These are phyloP conservation scores for Gobio occitaniae DNA, from an alignment of 2,797 vertebrate genomes.

Conservation along the genomic window DNA sequence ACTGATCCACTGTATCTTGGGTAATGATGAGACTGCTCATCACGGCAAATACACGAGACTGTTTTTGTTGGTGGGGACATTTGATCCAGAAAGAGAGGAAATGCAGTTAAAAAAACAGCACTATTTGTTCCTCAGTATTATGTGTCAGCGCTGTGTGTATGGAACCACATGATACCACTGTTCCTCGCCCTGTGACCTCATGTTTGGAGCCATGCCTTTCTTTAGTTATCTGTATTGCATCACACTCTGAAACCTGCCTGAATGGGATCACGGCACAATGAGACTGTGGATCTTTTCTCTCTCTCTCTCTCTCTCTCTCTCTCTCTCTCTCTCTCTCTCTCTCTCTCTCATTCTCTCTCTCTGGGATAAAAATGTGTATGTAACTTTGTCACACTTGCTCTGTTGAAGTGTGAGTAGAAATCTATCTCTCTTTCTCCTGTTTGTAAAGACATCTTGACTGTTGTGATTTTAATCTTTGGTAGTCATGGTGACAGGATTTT, in stretches of 20 bases:
- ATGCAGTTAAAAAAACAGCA: conserved; percentile 58
- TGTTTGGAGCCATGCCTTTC: conserved; percentile 59
- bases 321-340: neutral
- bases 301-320: neutral
- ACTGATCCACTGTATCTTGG: conserved; percentile 28
- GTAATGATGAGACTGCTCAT: conserved; percentile 56
- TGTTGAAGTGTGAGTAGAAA: conserved; percentile 5
- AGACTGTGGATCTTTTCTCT: conserved; percentile 14
- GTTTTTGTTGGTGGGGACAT: conserved; percentile 60
- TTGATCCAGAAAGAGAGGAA: conserved; percentile 63
- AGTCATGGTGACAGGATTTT: neutral
- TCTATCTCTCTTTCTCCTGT: neutral
- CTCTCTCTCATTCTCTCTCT: neutral
- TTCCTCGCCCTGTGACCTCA: conserved; percentile 67
- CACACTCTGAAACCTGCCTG: conserved; percentile 49
- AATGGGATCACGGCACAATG: conserved; percentile 47
- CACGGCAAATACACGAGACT: conserved; percentile 63
- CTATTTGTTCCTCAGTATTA: conserved; percentile 70
- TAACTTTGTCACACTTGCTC: conserved; percentile 32
- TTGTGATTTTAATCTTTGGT: neutral
- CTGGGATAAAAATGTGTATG: neutral
- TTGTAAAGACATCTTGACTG: neutral
- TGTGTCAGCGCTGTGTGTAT: conserved; percentile 64
- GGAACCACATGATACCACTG: conserved; percentile 68
- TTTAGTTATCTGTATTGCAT: conserved; percentile 50